phyloP scores from a whole-genome alignment of 2,797 vertebrate species.

The Hypotaenidia philippensis region DNA sequence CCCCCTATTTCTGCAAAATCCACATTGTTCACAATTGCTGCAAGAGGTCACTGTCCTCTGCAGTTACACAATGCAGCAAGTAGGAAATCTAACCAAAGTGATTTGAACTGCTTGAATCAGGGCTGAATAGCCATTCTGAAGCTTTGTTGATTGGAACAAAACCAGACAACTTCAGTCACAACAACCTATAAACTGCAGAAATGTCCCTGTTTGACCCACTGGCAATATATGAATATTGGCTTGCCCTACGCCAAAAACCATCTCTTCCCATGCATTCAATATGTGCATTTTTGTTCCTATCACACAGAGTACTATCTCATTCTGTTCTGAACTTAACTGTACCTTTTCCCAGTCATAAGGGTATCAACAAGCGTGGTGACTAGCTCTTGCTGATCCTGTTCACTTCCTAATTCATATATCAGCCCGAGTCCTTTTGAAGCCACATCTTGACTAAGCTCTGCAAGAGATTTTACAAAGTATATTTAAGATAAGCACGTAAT shows the following conservation, averaged over 20 bases:
- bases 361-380: constrained; percentile 96
- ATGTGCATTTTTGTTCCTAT: background rate
- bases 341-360: constrained; percentile 99
- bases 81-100: background rate
- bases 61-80: background rate
- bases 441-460: constrained; percentile 97
- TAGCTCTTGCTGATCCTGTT: constrained; percentile 93
- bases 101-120: background rate
- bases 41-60: background rate
- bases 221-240: background rate
- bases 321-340: constrained; percentile 32
- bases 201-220: background rate
- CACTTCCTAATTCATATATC: constrained; percentile 95
- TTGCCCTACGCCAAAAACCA: background rate
- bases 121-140: background rate
- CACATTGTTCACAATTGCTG: background rate
- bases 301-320: background rate
- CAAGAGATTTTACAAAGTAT: constrained; percentile 54
- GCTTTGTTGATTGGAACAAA: background rate
- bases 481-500: background rate
- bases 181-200: background rate
- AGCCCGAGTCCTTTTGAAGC: constrained; percentile 97
- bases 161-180: background rate
- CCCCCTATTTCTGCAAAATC: background rate
- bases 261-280: background rate